phyloP scores from a whole-genome alignment of 1,140 invertebrate genomes.

The Xylocopa sonorina region DNA sequence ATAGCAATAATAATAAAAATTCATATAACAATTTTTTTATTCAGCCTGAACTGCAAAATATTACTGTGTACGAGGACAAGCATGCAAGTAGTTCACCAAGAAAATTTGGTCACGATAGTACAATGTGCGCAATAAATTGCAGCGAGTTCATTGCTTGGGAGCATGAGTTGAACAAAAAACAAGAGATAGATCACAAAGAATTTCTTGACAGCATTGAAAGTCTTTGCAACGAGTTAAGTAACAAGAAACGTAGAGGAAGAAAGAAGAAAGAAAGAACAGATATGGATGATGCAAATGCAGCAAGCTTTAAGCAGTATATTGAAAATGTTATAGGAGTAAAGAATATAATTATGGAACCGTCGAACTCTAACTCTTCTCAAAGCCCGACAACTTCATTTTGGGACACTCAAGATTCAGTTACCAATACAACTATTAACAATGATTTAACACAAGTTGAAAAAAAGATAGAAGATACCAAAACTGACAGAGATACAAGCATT shows the following conservation, averaged over 20 bases:
- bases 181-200: slow-evolving; percentile 61
- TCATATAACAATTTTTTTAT: not conserved
- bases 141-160: slow-evolving; percentile 53
- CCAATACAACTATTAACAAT: not conserved
- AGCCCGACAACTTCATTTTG: not conserved
- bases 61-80: not conserved
- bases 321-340: not conserved
- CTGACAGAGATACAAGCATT: not conserved
- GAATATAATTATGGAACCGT: not conserved
- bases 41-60: slow-evolving; percentile 2
- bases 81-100: not conserved
- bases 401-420: not conserved
- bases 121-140: slow-evolving; percentile 12
- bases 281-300: not conserved
- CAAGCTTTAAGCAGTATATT: not conserved
- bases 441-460: not conserved
- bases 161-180: slow-evolving; percentile 58
- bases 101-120: slow-evolving; percentile 2
- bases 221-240: slow-evolving; percentile 59
- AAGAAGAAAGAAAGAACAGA: slow-evolving; percentile 23
- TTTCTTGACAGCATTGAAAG: slow-evolving; percentile 56
- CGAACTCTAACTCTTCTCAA: not conserved
- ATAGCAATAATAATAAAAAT: slow-evolving; percentile 23
- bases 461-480: no score
- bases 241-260: slow-evolving; percentile 42